phyloP scores from a whole-genome alignment of 1,140 invertebrate species.

The Acromyrmex heyeri region DNA sequence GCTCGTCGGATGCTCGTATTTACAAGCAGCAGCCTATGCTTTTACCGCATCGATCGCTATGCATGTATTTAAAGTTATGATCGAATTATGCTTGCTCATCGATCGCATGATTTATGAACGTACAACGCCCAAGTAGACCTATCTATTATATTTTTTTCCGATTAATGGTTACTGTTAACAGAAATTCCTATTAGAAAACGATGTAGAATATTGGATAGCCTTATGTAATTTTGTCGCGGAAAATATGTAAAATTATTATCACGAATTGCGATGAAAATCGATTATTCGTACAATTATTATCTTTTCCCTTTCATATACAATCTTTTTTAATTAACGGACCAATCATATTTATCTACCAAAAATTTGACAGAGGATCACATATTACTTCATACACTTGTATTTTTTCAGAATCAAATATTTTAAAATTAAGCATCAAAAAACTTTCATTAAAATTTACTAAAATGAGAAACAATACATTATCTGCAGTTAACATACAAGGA shows the following conservation, averaged over 20 bases:
- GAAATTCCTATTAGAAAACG: conserved; percentile 1
- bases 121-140: conserved; percentile 26
- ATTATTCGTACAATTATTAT: background rate
- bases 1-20: conserved; percentile 54
- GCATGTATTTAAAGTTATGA: conserved; percentile 64
- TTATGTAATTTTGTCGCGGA: background rate
- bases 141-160: conserved; percentile 32
- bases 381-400: background rate
- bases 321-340: background rate
- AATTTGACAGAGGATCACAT: background rate
- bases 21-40: conserved; percentile 58
- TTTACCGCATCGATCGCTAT: conserved; percentile 61
- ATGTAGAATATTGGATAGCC: background rate
- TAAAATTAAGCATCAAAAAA: conserved; percentile 1
- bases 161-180: conserved; percentile 36
- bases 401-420: background rate
- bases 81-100: conserved; percentile 59
- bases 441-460: background rate
- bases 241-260: background rate
- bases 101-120: conserved; percentile 55
- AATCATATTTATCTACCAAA: background rate
- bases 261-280: background rate
- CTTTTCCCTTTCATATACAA: background rate
- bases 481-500: background rate
- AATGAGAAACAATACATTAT: background rate